Percentiles rank a stretch among this genome's conserved stretches.
phyloP scores from a whole-genome alignment of 2,888 invertebrate species.

The Drosophila stalkeri region DNA sequence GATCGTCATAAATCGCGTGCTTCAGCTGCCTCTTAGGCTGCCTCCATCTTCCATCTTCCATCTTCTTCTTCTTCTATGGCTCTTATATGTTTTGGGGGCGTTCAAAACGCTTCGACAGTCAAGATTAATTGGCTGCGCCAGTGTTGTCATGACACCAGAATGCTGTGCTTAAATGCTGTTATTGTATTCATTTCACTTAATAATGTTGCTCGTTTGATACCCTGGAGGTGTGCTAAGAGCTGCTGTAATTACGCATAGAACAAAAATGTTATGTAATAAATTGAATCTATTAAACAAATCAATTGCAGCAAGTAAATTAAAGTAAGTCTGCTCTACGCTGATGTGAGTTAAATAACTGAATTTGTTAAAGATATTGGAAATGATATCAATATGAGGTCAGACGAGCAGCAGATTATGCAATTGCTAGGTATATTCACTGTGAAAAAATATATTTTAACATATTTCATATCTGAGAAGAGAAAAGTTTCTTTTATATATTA shows the following conservation, averaged over 20 bases:
- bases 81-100: slow-evolving; percentile 4
- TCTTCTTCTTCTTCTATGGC: not conserved
- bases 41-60: not conserved
- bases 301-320: no score
- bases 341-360: no score
- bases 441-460: no score
- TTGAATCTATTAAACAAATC: no score
- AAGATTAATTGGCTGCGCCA: slow-evolving; percentile 53
- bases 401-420: no score
- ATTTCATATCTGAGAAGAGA: no score
- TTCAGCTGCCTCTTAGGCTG: slow-evolving; percentile 10
- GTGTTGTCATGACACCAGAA: slow-evolving; percentile 48
- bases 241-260: not conserved
- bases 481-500: no score
- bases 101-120: slow-evolving; percentile 43
- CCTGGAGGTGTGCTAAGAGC: not conserved
- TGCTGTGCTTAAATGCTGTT: slow-evolving; percentile 5
- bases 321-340: no score
- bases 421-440: no score
- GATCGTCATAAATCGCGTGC: slow-evolving; percentile 69
- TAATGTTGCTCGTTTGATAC: not conserved
- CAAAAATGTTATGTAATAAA: no score
- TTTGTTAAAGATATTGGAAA: no score
- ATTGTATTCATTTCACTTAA: slow-evolving; percentile 22
- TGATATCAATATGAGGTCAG: no score